Evolutionary conservation across 1,140 invertebrate genomes (phyloP).

Genomic region (Drosophila arawakana): DNA sequence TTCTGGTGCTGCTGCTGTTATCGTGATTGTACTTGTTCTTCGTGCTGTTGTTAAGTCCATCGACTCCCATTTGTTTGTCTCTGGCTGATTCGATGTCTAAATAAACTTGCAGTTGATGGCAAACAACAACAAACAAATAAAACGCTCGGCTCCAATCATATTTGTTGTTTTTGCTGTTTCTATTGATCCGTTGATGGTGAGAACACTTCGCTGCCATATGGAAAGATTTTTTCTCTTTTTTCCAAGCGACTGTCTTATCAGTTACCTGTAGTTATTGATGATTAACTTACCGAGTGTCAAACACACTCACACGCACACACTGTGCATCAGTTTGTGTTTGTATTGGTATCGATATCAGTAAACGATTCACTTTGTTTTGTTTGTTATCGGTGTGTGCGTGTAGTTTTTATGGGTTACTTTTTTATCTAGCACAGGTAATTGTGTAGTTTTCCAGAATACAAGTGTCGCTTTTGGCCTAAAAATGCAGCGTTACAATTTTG

Average conservation of each 20-base stretch:
- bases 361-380: conserved; percentile 37
- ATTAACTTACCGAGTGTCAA: conserved; percentile 17
- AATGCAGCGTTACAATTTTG: conserved; percentile 39
- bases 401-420: not conserved
- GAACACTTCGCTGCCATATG: conserved; percentile 35
- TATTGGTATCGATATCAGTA: conserved; percentile 35
- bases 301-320: conserved; percentile 6
- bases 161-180: conserved; percentile 24
- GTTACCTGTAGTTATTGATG: conserved; percentile 21
- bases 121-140: conserved; percentile 37
- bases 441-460: conserved; percentile 17
- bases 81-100: conserved; percentile 65
- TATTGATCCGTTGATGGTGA: conserved; percentile 19
- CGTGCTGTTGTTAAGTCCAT: conserved; percentile 10
- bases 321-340: conserved; percentile 33
- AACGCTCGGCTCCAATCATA: conserved; percentile 41
- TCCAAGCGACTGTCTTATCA: conserved; percentile 29
- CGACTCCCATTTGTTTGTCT: conserved; percentile 30
- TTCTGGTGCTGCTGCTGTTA: conserved; percentile 2
- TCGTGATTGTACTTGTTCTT: conserved; percentile 4
- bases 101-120: conserved; percentile 48
- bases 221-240: conserved; percentile 6
- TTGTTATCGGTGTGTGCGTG: conserved; percentile 23
- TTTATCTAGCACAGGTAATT: conserved; percentile 37
- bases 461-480: conserved; percentile 24